Evolutionary conservation across 1,140 invertebrate genomes (phyloP).

Genomic region (Pachyrhynchus sulphureomaculatus): DNA sequence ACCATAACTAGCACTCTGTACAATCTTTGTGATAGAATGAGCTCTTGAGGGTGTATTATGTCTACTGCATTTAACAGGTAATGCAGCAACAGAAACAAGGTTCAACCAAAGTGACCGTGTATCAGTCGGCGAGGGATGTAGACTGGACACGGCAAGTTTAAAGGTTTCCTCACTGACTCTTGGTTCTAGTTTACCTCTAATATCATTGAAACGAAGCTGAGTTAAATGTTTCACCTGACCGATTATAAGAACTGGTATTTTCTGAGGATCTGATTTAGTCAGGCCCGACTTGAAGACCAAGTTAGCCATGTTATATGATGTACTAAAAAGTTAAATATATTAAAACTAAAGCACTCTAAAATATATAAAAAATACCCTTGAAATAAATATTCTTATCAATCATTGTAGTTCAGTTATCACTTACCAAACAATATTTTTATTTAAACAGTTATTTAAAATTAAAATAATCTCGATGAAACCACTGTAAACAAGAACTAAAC

Average conservation of each 20-base stretch:
- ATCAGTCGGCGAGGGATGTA: constrained; percentile 74
- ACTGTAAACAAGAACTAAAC: no score
- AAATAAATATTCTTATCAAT: no score
- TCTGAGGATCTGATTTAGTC: constrained; percentile 54
- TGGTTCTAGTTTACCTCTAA: constrained; percentile 68
- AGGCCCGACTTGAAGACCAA: constrained; percentile 39
- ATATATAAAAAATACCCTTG: no score
- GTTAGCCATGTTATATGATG: constrained; percentile 24
- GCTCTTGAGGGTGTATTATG: constrained; percentile 78
- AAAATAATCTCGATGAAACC: no score
- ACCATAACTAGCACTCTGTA: constrained; percentile 62
- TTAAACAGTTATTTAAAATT: no score
- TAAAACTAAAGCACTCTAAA: no score
- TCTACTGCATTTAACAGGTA: constrained; percentile 75
- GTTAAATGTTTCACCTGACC: constrained; percentile 73
- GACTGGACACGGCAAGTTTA: constrained; percentile 60
- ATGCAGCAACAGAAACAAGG: constrained; percentile 68
- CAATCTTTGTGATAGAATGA: constrained; percentile 74
- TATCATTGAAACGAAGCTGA: constrained; percentile 63
- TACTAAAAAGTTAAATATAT: no score
- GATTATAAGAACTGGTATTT: constrained; percentile 70
- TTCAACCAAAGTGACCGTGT: constrained; percentile 75
- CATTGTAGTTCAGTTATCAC: no score
- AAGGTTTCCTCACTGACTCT: constrained; percentile 71
- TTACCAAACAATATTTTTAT: no score